Percentiles rank a stretch among this genome's conserved stretches.
Conservation (phyloP, 92 coral and sea anemone species). For the Parazoanthus swiftii region DNA sequence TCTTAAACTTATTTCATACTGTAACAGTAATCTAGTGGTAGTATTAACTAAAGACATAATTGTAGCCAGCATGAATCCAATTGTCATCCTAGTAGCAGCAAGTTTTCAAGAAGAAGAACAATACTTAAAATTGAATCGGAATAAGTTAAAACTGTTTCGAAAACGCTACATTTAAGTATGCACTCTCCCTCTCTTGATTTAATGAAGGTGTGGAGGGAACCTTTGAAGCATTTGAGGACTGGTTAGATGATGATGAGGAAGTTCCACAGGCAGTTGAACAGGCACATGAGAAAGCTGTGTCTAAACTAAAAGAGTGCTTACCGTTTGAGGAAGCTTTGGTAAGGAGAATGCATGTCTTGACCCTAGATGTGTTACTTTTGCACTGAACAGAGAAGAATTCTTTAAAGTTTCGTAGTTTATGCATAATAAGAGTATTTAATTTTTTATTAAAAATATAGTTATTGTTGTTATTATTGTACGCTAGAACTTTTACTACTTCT, state of each 20-base stretch:
- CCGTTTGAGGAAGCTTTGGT: conserved; percentile 92
- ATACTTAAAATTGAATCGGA: neutral
- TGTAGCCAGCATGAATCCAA: no score
- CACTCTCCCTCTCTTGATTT: neutral
- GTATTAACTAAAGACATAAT: neutral
- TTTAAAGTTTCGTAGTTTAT: no score
- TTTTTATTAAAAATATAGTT: no score
- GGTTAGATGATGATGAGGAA: conserved; percentile 87
- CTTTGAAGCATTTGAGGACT: conserved; percentile 86
- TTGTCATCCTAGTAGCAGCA: neutral
- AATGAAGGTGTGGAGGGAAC: conserved; percentile 84
- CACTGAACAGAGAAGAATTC: neutral
- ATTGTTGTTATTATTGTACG: no score
- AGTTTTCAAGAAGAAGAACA: neutral
- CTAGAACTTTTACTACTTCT: no score
- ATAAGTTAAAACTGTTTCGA: no score
- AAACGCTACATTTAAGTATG: no score
- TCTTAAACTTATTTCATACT: neutral
- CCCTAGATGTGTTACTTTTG: neutral
- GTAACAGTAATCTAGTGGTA: neutral
- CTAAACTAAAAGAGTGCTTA: conserved; percentile 82
- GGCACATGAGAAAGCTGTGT: conserved; percentile 76
- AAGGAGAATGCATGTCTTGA: conserved; percentile 16
- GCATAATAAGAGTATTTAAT: no score
- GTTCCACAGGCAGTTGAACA: conserved; percentile 71